Percentiles rank a stretch among this genome's conserved stretches.
Evolutionary conservation across 2,797 vertebrate species (phyloP).

Genomic region (Lemur catta): DNA sequence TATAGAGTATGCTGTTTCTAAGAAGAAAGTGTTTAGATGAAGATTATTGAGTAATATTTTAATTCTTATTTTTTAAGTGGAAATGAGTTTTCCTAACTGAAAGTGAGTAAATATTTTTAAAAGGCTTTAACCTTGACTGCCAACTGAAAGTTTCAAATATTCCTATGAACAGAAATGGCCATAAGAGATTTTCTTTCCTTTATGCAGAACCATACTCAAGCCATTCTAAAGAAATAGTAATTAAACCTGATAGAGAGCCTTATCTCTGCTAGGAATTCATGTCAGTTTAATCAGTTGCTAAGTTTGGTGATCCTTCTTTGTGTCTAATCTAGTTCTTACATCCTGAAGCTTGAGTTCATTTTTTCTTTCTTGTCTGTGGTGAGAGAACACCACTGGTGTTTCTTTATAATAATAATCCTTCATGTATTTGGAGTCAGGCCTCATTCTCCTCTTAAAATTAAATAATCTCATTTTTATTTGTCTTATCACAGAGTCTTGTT

Average conservation of each 20-base stretch:
- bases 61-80: slow-evolving; percentile 28
- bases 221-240: slow-evolving; percentile 26
- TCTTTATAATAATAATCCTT: slow-evolving; percentile 45
- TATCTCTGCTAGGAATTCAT: slow-evolving; percentile 48
- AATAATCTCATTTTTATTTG: slow-evolving; percentile 45
- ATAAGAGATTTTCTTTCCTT: slow-evolving; percentile 37
- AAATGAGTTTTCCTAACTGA: slow-evolving; percentile 48
- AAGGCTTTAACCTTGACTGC: slow-evolving; percentile 14
- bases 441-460: slow-evolving; percentile 30
- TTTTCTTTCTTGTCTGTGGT: slow-evolving; percentile 1
- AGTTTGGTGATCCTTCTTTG: slow-evolving; percentile 41
- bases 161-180: slow-evolving; percentile 16
- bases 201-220: background rate
- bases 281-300: slow-evolving; percentile 40
- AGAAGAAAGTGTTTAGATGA: slow-evolving; percentile 37
- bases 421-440: background rate
- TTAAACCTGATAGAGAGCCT: slow-evolving; percentile 42
- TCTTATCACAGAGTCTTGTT: slow-evolving; percentile 23
- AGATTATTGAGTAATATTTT: slow-evolving; percentile 30
- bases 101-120: slow-evolving; percentile 48
- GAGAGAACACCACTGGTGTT: slow-evolving; percentile 35
- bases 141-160: slow-evolving; percentile 34
- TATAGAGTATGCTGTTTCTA: background rate
- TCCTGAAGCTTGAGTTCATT: slow-evolving; percentile 24
- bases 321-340: slow-evolving; percentile 42